Evolutionary conservation across 2,113 vertebrate genomes (phyloP).

Genomic region (Lonchura striata): DNA sequence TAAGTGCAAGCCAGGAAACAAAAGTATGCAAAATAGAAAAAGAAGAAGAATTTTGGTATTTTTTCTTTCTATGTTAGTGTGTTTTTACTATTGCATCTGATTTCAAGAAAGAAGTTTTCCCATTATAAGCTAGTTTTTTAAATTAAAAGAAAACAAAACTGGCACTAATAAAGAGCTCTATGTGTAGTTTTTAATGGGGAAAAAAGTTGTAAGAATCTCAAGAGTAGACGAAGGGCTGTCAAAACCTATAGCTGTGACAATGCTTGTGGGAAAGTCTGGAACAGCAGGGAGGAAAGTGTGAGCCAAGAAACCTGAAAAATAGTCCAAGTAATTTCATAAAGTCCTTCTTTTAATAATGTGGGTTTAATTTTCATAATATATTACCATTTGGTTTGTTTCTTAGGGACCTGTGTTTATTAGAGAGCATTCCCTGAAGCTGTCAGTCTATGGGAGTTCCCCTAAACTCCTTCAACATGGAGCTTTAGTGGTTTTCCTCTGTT

Average conservation of each 20-base stretch:
- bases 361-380: slow-evolving; percentile 45
- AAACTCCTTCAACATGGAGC: background rate
- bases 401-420: slow-evolving; percentile 24
- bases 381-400: slow-evolving; percentile 57
- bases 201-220: background rate
- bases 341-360: slow-evolving; percentile 26
- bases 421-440: slow-evolving; percentile 1
- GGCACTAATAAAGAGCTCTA: background rate
- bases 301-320: slow-evolving; percentile 63
- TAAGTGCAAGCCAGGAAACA: background rate
- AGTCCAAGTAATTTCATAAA: slow-evolving; percentile 47
- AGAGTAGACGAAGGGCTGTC: slow-evolving; percentile 35
- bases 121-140: background rate
- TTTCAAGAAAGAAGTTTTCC: background rate
- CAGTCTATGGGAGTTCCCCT: background rate
- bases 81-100: background rate
- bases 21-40: background rate
- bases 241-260: slow-evolving; percentile 38
- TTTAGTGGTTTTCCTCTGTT: slow-evolving; percentile 14
- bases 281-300: slow-evolving; percentile 37
- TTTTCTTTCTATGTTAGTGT: background rate
- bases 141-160: slow-evolving; percentile 39
- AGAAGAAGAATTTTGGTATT: background rate
- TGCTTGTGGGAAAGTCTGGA: slow-evolving; percentile 50
- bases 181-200: background rate